Evolutionary conservation across 2,113 vertebrate genomes (phyloP), one percentile per base, ranked within the genome.

Genomic region (Epinephelus lanceolatus): DNA sequence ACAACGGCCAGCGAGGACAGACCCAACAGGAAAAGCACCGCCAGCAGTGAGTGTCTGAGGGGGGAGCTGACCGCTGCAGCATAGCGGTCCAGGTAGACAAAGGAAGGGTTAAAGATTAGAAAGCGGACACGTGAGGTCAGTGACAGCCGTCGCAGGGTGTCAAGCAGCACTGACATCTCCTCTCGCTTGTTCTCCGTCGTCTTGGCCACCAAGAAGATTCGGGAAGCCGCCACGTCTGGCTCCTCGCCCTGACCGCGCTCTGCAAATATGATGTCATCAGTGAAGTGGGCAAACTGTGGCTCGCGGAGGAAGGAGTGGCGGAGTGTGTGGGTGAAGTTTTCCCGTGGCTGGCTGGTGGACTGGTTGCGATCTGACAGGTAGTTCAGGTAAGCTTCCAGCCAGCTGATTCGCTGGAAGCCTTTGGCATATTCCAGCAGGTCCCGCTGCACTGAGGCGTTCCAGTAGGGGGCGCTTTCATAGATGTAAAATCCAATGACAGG

Each of bases 401-500:
- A 99, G 94, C 98, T 99, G 96, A 99, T 98, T 71, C 98, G 96
- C 93, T 99, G 98, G 92, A 99, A 99, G 67, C 98, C 98, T 92
- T 93, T 98, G 72, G 97, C 97, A 65, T 99, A 99, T 84, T 99
- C 97, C 84, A 98, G 91, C 69, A 99, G 96, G 1, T 99, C 98
- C 85, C 97, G 97, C 95, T 99, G 98, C 59, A 99, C 98, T n/a
- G 97, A 97, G 80, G 94, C 94, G 80, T 99, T 99, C 98, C 98
- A 99, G 95, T 99, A 99, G 90, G 99, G 98, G 51, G 99, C 98
- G 0, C 97, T 99, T 90, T 99, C 98, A 0, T 99, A 99, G 87
- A 99, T 98, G 92, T 99, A 99, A 95, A 99, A 99, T 62, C 98
- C 98, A 76, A 99, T 99, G 88, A 99, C 98, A 0, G 98, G 98